Conservation (phyloP, 2,113 vertebrate species). For the Urocynchramus pylzowi region DNA sequence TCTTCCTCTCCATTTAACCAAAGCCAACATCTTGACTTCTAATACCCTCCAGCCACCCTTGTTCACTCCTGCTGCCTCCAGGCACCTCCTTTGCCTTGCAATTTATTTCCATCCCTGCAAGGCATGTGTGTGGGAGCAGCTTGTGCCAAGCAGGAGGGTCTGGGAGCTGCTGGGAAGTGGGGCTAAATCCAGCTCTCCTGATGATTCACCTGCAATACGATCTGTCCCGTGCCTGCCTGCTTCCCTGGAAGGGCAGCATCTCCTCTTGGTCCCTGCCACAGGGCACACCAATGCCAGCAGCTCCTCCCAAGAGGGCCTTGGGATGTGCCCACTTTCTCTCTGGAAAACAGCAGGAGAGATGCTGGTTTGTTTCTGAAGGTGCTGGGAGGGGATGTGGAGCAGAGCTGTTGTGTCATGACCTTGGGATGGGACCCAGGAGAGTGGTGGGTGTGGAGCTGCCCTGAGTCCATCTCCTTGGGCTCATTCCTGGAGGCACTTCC, state of each 20-base stretch:
- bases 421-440: not conserved
- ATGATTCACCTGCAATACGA: constrained; percentile 42
- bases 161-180: not conserved
- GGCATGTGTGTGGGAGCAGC: not conserved
- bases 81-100: not conserved
- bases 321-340: not conserved
- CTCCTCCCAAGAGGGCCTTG: not conserved
- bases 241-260: not conserved
- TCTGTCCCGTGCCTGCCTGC: not conserved
- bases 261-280: not conserved
- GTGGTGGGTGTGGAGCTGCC: not conserved
- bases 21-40: not conserved
- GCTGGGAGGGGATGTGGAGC: not conserved
- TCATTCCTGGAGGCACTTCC: not conserved
- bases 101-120: not conserved
- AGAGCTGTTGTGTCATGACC: rapidly evolving
- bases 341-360: not conserved
- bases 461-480: not conserved
- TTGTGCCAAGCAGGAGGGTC: not conserved
- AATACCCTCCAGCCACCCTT: not conserved
- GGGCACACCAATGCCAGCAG: not conserved
- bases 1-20: not conserved
- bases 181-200: not conserved
- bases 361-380: not conserved
- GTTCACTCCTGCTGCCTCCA: not conserved